These are phyloP conservation scores for Pseudachorutes palmiensis DNA, from an alignment of 1,140 invertebrate species.

Conservation along the genomic window DNA sequence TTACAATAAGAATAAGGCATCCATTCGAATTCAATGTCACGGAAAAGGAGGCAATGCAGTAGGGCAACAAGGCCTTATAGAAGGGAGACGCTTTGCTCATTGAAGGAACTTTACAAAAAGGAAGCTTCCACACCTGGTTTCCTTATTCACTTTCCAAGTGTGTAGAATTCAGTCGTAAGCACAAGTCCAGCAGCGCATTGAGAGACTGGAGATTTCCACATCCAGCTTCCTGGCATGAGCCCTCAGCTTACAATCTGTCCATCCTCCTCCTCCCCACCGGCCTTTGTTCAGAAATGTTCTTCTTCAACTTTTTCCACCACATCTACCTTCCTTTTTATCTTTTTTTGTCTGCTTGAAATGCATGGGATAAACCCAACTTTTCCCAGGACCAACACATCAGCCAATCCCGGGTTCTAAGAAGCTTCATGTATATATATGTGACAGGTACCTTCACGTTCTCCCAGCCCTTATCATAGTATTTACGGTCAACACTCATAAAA, in stretches of 20 bases:
- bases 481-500: too few relatives aligned
- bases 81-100: too few relatives aligned
- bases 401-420: too few relatives aligned
- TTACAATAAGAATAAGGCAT: neutral
- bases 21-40: conserved; percentile 8
- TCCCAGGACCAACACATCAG: too few relatives aligned
- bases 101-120: too few relatives aligned
- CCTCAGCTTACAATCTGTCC: neutral
- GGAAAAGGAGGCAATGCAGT: neutral
- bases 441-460: too few relatives aligned
- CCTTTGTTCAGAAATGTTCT: neutral
- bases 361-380: neutral
- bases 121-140: neutral
- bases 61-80: too few relatives aligned
- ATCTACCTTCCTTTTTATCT: neutral
- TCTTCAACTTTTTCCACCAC: neutral
- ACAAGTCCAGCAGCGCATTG: too few relatives aligned
- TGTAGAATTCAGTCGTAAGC: neutral
- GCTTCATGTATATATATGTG: too few relatives aligned
- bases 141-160: neutral
- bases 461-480: too few relatives aligned
- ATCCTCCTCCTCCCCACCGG: neutral
- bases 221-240: neutral
- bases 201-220: too few relatives aligned
- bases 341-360: neutral